A percentile compares a stretch with the other conserved stretches of the same genome.
Evolutionary conservation across 1,140 invertebrate species (phyloP).

Genomic region (Zaprionus gabonicus): DNA sequence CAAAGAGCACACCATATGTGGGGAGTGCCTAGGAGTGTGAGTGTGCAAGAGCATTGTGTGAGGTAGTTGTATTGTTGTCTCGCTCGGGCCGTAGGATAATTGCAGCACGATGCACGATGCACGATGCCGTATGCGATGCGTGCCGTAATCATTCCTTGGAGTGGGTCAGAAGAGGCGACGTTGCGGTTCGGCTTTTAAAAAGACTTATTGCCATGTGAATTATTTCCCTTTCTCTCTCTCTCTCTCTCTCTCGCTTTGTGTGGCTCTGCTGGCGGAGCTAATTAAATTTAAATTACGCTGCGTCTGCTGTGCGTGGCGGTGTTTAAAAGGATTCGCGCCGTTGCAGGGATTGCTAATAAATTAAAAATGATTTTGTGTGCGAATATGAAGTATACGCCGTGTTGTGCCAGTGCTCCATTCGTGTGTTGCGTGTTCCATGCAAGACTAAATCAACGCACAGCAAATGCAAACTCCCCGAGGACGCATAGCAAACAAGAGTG

Average conservation of each 20-base stretch:
- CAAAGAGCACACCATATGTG: constrained; percentile 12
- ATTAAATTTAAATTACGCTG: constrained; percentile 70
- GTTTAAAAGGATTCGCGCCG: constrained; percentile 40
- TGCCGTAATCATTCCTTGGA: constrained; percentile 41
- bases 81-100: background rate
- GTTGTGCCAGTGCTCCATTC: constrained; percentile 10
- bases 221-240: background rate
- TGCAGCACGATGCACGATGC: background rate
- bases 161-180: constrained; percentile 13
- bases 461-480: constrained; percentile 40
- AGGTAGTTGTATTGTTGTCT: constrained; percentile 19
- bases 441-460: constrained; percentile 67
- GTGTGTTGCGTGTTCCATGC: constrained; percentile 35
- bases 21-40: background rate
- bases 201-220: constrained; percentile 28
- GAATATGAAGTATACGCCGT: constrained; percentile 47
- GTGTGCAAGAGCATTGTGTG: background rate
- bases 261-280: constrained; percentile 32
- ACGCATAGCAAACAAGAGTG: constrained; percentile 28
- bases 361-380: constrained; percentile 67
- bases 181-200: constrained; percentile 24
- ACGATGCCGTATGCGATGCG: constrained; percentile 20
- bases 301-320: constrained; percentile 25
- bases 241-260: background rate
- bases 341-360: constrained; percentile 51